phyloP scores from a whole-genome alignment of 1,140 invertebrate genomes.

The Lepeophtheirus salmonis region DNA sequence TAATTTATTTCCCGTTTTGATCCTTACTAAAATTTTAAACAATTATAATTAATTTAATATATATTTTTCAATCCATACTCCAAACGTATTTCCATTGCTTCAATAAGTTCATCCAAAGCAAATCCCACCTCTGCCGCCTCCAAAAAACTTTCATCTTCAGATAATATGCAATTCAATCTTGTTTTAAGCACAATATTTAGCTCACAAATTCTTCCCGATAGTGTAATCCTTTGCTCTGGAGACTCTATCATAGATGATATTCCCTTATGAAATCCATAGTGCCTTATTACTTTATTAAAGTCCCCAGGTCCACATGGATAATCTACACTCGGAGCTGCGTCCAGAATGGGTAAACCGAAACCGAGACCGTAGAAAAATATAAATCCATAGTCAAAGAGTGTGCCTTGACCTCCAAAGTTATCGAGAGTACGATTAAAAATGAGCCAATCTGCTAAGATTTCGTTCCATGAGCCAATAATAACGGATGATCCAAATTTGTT shows the following conservation, averaged over 20 bases:
- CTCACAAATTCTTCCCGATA: neutral
- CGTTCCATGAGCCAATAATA: neutral
- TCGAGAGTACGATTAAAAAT: neutral
- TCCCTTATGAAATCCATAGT: neutral
- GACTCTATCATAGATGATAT: neutral
- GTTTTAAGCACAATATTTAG: neutral
- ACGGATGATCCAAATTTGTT: neutral
- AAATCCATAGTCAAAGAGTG: neutral
- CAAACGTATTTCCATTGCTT: neutral
- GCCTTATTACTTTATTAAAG: neutral
- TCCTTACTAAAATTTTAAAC: too few relatives aligned
- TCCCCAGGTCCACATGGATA: neutral
- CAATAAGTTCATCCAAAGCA: neutral
- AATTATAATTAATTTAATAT: too few relatives aligned
- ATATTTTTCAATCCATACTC: too few relatives aligned
- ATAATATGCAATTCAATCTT: neutral
- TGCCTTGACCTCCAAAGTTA: neutral
- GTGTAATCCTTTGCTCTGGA: neutral
- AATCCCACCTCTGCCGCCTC: neutral
- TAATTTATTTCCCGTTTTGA: too few relatives aligned
- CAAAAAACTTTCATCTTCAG: neutral
- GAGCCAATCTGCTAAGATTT: neutral
- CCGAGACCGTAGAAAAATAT: neutral
- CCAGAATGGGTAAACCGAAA: neutral
- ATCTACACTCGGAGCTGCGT: neutral